Base-by-base conservation (phyloP, 2,888 invertebrate genomes). In the Lasius fuliginosus region DNA sequence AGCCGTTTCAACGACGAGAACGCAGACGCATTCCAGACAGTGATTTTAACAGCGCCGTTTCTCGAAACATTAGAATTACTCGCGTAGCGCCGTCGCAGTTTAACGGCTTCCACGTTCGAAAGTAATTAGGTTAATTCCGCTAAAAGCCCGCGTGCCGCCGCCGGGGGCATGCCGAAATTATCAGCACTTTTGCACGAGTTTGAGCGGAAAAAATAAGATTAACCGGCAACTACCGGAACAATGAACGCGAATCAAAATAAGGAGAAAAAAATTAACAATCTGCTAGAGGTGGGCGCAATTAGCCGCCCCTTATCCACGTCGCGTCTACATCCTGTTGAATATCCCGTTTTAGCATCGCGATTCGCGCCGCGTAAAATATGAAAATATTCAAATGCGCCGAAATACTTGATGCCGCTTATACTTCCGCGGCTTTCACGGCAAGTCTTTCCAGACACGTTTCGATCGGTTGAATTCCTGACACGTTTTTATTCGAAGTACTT, bases 1-100 rank as follows among this genome's bases (percentile, higher is more conserved):
- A 33, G 46, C 84, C 83, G 85, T 87, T 86, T 75, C 87, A 46
- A 85, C 76, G 65, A 75, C 60, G 74, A 62, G 83, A 87, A 88
- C 85, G 87, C 86, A 87, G 87, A 74, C 82, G 88, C 89, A 90
- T 90, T 90, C 90, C 90, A 89, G 89, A 90, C 89, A 88, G 88
- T 90, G 90, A 90, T 90, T 90, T 89, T 88, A 89, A 90, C 87
- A 86, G 87, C 87, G 89, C 77, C 88, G 89, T 90, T 90, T 83
- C 84, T 85, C 81, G 86, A 87, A 88, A 89, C 90, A 86, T 88
- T 90, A 89, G 86, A 85, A 90, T 90, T 90, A 86, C 87, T 81
- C 75, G 82, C 82, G 64, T 68, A 56, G 62, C 83, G 27, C 60
- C 79, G 85, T 86, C 81, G 86, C 85, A 85, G 90, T 90, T 90